Percentiles rank a stretch among this genome's conserved stretches.
Conservation (phyloP, 2,113 vertebrate species). For the Dromaius novaehollandiae region DNA sequence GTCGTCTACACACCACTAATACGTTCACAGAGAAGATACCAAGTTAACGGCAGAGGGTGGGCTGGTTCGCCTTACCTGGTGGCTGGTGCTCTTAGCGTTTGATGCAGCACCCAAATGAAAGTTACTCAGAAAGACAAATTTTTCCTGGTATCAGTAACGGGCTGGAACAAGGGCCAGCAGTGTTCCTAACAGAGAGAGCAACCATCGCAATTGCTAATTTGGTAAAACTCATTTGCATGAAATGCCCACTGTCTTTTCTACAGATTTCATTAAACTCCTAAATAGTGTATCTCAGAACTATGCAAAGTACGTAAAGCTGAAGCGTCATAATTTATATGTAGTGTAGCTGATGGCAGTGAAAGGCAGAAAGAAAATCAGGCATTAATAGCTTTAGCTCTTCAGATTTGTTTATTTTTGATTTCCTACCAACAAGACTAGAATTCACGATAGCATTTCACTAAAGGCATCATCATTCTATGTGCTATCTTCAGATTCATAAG, state of each 20-base stretch:
- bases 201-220: not conserved
- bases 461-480: not conserved
- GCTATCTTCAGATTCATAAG: not conserved
- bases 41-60: not conserved
- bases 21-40: not conserved
- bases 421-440: not conserved
- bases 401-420: constrained; percentile 7
- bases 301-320: not conserved
- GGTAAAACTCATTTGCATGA: not conserved
- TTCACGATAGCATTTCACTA: not conserved
- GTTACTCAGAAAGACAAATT: constrained; percentile 30
- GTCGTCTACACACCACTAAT: not conserved
- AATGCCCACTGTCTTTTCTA: not conserved
- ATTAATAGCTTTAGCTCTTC: not conserved
- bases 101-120: not conserved
- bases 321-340: not conserved
- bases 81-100: not conserved
- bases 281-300: not conserved
- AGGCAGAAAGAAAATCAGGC: not conserved
- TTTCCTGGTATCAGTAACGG: constrained; percentile 18
- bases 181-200: not conserved
- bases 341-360: not conserved
- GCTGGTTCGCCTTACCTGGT: not conserved
- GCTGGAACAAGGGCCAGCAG: constrained; percentile 5
- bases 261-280: not conserved